These are phyloP conservation scores for Bombus sibiricus DNA, from an alignment of 1,140 invertebrate genomes.

Conservation along the genomic window DNA sequence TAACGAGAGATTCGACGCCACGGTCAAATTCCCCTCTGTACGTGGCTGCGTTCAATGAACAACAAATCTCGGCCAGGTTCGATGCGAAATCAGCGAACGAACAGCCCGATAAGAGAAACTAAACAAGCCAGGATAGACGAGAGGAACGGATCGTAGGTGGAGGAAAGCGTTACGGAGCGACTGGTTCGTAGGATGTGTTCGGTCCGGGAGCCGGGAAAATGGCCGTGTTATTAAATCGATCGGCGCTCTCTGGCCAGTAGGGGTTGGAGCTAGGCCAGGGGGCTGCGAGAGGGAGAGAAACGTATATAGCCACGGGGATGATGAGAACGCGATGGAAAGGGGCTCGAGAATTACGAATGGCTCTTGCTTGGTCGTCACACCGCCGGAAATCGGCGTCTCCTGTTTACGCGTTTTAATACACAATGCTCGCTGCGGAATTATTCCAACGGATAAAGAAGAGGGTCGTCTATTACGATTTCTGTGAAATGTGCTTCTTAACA, in stretches of 20 bases:
- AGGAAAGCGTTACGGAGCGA: slow-evolving; percentile 44
- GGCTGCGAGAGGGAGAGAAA: slow-evolving; percentile 49
- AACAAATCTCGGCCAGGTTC: slow-evolving; percentile 3
- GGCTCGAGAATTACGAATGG: slow-evolving; percentile 62
- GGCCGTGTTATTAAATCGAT: slow-evolving; percentile 81
- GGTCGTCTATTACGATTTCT: background rate
- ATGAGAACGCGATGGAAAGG: slow-evolving; percentile 63
- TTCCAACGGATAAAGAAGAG: background rate
- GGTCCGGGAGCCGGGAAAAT: slow-evolving; percentile 74
- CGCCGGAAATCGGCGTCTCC: slow-evolving; percentile 37
- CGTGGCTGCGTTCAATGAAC: background rate
- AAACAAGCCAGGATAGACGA: slow-evolving; percentile 45
- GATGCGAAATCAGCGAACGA: slow-evolving; percentile 32
- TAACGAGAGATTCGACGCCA: background rate
- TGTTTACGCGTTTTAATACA: background rate
- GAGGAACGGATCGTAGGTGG: slow-evolving; percentile 21
- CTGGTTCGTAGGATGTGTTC: slow-evolving; percentile 61
- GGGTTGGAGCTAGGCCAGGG: slow-evolving; percentile 70
- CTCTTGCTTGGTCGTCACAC: slow-evolving; percentile 48
- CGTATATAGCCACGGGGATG: slow-evolving; percentile 44
- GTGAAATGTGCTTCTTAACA: background rate
- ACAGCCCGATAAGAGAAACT: slow-evolving; percentile 38
- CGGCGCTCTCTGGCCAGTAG: slow-evolving; percentile 71
- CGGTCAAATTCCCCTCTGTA: background rate
- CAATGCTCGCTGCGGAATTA: background rate